These are phyloP conservation scores for Rhagonycha fulva DNA, from an alignment of 2,888 invertebrate genomes.

Conservation along the genomic window DNA sequence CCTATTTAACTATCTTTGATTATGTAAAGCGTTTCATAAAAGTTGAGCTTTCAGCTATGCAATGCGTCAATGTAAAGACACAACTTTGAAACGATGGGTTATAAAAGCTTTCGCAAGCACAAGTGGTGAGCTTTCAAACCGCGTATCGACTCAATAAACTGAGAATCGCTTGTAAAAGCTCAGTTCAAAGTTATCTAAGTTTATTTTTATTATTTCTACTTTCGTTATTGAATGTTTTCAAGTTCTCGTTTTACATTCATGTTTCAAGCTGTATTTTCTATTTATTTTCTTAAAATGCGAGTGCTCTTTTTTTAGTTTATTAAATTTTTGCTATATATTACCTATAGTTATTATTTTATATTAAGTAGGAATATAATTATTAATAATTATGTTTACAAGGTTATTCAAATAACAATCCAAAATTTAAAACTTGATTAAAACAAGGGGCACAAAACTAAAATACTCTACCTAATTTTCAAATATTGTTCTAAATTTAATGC, in stretches of 20 bases:
- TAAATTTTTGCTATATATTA: neutral
- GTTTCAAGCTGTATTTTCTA: neutral
- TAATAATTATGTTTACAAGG: neutral
- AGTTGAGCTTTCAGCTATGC: conserved; percentile 5
- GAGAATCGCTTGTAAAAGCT: conserved; percentile 41
- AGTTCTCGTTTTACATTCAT: neutral
- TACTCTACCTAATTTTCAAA: neutral
- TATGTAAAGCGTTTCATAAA: neutral
- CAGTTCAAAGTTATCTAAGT: conserved; percentile 38
- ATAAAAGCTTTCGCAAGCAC: conserved; percentile 28
- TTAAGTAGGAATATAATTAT: neutral
- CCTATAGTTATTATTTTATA: neutral
- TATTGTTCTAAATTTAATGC: neutral
- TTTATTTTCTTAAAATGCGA: neutral
- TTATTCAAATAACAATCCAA: neutral
- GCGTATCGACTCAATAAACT: conserved; percentile 46
- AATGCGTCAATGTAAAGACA: conserved; percentile 16
- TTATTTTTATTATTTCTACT: conserved; percentile 41
- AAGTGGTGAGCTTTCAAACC: conserved; percentile 42
- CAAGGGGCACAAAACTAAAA: neutral
- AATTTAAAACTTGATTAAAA: neutral
- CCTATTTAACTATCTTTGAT: neutral
- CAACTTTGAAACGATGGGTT: conserved; percentile 13
- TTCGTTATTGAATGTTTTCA: neutral
- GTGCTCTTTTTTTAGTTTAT: neutral